phyloP scores from a whole-genome alignment of 2,113 vertebrate genomes.

The Eublepharis macularius region DNA sequence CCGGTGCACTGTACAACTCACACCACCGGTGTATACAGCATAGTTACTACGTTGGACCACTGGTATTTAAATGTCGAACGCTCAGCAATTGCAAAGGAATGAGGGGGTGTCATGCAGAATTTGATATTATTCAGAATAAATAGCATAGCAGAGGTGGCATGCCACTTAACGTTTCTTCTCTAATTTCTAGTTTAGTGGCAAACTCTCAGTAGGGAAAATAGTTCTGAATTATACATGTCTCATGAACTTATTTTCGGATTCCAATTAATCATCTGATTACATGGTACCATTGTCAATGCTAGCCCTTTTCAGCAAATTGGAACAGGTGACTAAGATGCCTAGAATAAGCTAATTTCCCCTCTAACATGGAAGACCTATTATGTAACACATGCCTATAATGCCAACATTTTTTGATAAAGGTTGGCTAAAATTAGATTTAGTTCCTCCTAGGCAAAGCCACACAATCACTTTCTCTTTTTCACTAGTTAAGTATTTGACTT shows the following conservation, averaged over 20 bases:
- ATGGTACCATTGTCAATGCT: background rate
- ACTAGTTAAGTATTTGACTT: background rate
- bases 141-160: background rate
- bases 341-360: background rate
- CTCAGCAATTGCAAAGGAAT: background rate
- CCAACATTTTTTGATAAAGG: background rate
- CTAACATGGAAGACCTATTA: background rate
- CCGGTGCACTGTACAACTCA: background rate
- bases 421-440: background rate
- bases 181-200: conserved; percentile 14
- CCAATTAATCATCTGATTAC: conserved; percentile 11
- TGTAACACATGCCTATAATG: background rate
- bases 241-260: conserved; percentile 3
- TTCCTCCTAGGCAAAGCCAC: background rate
- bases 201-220: background rate
- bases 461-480: background rate
- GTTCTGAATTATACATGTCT: background rate
- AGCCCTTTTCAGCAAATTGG: background rate
- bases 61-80: background rate
- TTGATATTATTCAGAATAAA: background rate
- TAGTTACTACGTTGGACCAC: background rate
- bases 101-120: background rate
- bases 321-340: background rate
- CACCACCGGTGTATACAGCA: background rate
- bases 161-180: background rate